Evolutionary conservation across 2,113 vertebrate genomes (phyloP), one percentile per base, ranked within the genome.

Genomic region (Sapajus apella): DNA sequence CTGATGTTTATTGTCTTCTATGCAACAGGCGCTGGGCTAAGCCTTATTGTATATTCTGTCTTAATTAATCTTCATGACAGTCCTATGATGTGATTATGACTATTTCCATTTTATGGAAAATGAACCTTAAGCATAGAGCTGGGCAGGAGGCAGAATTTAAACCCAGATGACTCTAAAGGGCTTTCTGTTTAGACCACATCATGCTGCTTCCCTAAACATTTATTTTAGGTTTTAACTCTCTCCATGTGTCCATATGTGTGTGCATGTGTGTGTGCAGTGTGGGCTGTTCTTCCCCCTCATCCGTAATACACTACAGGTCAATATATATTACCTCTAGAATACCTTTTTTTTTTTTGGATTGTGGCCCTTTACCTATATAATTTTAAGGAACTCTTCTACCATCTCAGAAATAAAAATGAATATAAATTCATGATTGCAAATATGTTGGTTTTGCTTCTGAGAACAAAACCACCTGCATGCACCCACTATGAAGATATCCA

Each of bases 381-480:
- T 87, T 68, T 80, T 43, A 68, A 75, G 76, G 68, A 73, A 27
- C 43, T 55, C 82, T 25, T 92, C 43, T 86, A 35, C 47, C 72
- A 12, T 64, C 94, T 94, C 50, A 66, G 47, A 80, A 61, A 72
- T 37, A 43, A 87, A 95, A 72, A 88, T 68, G 52, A 91, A 43
- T 75, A 72, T 73, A 75, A 85, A 90, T 76, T 72, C 80, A 79
- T 16, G 40, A 76, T 83, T 56, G 83, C 80, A 94, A 84, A 90
- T 91, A 84, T 40, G 70, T 90, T 87, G 43, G 73, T 80, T 96
- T 90, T 92, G 77, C 43, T 92, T 87, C 64, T 87, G 82, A 91
- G 94, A 96, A 95, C 91, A 85, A 91, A 95, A 82, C 91, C 93
- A 82, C 94, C 91, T 94, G 76, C 83, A 25, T 61, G 93, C 68